These are phyloP conservation scores for Daboia siamensis DNA, from an alignment of 2,113 vertebrate genomes.

Conservation along the genomic window DNA sequence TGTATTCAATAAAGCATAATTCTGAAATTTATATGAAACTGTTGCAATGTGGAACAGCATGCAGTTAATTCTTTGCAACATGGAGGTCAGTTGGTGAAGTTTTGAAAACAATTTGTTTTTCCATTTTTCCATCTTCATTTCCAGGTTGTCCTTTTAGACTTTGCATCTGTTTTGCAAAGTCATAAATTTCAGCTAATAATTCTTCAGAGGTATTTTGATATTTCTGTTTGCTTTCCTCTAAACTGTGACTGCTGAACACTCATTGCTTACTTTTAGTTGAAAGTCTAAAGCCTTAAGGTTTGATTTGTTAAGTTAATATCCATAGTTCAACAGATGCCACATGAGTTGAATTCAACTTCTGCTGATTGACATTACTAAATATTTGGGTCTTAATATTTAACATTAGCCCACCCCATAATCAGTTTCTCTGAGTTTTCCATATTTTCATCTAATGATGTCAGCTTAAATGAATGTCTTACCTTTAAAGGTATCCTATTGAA, in stretches of 20 bases:
- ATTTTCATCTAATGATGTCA: not conserved
- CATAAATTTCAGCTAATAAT: not conserved
- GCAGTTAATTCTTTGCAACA: constrained; percentile 33
- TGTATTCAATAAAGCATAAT: not conserved
- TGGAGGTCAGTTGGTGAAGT: constrained; percentile 32
- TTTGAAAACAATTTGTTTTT: constrained; percentile 40
- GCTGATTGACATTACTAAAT: not conserved
- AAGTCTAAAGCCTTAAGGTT: not conserved
- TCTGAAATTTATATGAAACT: not conserved
- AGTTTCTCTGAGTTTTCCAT: not conserved
- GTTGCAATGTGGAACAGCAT: not conserved
- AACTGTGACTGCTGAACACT: constrained; percentile 12
- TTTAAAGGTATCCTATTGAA: not conserved
- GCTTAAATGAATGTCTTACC: not conserved
- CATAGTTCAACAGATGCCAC: not conserved
- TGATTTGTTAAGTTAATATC: not conserved
- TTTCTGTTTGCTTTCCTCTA: constrained; percentile 32
- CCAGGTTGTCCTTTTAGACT: constrained; percentile 54
- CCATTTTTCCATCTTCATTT: constrained; percentile 9
- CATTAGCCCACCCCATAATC: not conserved
- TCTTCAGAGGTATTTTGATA: constrained; percentile 6
- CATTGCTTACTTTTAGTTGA: constrained; percentile 5
- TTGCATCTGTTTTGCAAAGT: constrained; percentile 44
- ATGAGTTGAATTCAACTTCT: not conserved
- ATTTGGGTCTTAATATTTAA: not conserved